phyloP scores from a whole-genome alignment of 1,140 invertebrate species.

The Bombus sibiricus region DNA sequence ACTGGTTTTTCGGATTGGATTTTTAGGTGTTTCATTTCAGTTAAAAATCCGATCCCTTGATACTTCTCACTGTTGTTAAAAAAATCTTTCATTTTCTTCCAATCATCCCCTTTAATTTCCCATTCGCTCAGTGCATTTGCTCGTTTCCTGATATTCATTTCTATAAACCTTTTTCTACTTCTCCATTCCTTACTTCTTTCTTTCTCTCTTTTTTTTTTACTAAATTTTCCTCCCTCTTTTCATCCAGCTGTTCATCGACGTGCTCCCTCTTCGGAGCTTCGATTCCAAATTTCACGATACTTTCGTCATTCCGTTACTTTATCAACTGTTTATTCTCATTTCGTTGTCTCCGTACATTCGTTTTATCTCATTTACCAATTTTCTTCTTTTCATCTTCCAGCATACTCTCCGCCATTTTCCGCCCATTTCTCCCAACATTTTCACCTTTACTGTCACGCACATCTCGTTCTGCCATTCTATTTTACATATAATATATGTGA shows the following conservation, averaged over 20 bases:
- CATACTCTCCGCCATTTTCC: neutral
- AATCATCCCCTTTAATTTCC: neutral
- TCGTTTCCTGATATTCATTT: neutral
- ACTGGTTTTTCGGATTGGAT: too few relatives aligned
- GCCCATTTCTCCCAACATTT: neutral
- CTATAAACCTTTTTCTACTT: neutral
- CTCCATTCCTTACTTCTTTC: neutral
- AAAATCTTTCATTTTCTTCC: neutral
- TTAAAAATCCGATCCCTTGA: too few relatives aligned
- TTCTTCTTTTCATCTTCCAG: neutral
- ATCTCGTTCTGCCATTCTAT: neutral
- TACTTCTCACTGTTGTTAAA: too few relatives aligned
- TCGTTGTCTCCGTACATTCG: neutral
- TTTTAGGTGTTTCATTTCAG: too few relatives aligned
- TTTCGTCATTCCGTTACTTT: neutral
- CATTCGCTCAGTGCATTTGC: neutral
- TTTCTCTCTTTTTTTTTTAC: rapidly evolving
- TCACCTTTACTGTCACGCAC: neutral
- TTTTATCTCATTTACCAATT: neutral
- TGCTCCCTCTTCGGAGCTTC: neutral
- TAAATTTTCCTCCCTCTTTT: neutral
- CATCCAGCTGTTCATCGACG: neutral
- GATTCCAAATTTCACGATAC: neutral
- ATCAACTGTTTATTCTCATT: neutral
- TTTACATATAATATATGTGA: neutral